Percentiles rank a stretch among this genome's conserved stretches.
Evolutionary conservation across 2,113 vertebrate genomes (phyloP).

Genomic region (Etia nguti): DNA sequence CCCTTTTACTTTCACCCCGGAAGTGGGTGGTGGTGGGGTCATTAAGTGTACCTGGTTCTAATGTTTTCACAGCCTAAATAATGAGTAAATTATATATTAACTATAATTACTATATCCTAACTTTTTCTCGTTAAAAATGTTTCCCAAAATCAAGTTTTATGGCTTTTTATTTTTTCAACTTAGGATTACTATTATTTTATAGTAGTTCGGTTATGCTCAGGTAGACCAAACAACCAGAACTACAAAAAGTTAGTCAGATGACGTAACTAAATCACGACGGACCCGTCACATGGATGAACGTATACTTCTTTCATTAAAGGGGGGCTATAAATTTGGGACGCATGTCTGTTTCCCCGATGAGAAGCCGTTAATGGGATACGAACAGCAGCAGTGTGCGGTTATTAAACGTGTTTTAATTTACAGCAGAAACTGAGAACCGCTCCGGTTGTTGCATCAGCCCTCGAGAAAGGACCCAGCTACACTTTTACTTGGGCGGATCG

Average conservation of each 20-base stretch:
- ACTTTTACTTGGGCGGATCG: background rate
- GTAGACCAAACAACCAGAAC: background rate
- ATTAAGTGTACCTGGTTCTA: background rate
- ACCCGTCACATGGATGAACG: background rate
- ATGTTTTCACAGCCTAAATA: background rate
- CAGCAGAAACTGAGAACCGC: background rate
- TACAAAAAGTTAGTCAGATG: background rate
- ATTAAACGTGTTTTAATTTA: background rate
- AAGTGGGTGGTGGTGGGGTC: background rate
- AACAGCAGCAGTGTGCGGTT: rapidly evolving
- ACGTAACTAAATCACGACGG: slow-evolving; percentile 35
- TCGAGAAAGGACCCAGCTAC: slow-evolving; percentile 45
- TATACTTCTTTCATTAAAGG: background rate
- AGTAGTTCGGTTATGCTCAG: too few relatives aligned
- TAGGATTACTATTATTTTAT: too few relatives aligned
- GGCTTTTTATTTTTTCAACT: background rate
- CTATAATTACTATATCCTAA: rapidly evolving
- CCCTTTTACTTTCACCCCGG: background rate
- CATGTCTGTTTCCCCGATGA: rapidly evolving
- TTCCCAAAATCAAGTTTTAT: background rate
- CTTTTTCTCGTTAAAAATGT: background rate
- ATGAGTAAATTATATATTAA: background rate
- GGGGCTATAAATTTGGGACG: background rate
- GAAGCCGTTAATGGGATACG: rapidly evolving
- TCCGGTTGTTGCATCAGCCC: slow-evolving; percentile 59